phyloP scores from a whole-genome alignment of 2,888 invertebrate species.

The Oscheius sp. region DNA sequence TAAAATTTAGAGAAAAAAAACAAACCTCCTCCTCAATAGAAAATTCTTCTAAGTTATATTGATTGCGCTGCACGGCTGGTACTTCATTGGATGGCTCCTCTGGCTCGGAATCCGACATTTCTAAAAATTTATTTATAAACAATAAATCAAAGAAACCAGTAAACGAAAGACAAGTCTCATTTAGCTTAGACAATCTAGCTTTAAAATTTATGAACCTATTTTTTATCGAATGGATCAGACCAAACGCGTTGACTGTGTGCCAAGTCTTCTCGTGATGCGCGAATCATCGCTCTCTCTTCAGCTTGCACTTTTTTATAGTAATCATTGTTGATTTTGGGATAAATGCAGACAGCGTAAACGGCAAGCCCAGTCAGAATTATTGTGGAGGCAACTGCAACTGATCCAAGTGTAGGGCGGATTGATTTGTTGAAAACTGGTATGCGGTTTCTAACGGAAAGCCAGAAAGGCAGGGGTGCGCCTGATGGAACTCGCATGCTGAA shows the following conservation, averaged over 20 bases:
- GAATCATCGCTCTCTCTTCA: constrained; percentile 57
- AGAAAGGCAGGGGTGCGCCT: constrained; percentile 61
- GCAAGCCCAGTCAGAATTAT: constrained; percentile 53
- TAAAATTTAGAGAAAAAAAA: neutral
- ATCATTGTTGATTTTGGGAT: constrained; percentile 55
- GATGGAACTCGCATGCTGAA: constrained; percentile 58
- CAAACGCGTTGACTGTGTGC: constrained; percentile 59
- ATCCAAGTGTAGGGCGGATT: constrained; percentile 51
- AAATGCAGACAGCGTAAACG: constrained; percentile 57
- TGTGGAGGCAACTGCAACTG: constrained; percentile 56
- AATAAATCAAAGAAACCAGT: neutral
- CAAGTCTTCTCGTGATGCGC: constrained; percentile 52
- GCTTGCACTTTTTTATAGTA: constrained; percentile 61
- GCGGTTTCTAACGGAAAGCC: constrained; percentile 53
- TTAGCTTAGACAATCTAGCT: constrained; percentile 14
- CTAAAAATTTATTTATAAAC: constrained; percentile 21
- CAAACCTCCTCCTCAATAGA: constrained; percentile 31
- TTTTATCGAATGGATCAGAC: constrained; percentile 61
- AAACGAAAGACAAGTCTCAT: neutral
- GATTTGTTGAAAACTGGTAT: constrained; percentile 44
- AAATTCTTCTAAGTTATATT: constrained; percentile 44
- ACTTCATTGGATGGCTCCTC: constrained; percentile 34
- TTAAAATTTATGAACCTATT: constrained; percentile 29
- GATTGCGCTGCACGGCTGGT: constrained; percentile 48
- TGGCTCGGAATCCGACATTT: constrained; percentile 29